phyloP scores from a whole-genome alignment of 2,888 invertebrate species.

The Macrosiphum euphorbiae region DNA sequence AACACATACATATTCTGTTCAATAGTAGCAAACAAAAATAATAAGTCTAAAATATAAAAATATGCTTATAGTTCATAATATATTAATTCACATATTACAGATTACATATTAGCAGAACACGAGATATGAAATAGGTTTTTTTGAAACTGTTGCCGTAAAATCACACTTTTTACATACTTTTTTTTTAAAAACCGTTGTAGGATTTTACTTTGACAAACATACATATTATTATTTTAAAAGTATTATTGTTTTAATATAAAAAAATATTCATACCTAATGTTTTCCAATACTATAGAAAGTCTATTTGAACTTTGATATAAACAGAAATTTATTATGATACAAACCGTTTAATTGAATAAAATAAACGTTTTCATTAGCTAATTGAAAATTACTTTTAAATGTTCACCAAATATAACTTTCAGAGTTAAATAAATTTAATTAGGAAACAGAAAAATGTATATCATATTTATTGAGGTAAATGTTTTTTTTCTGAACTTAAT shows the following conservation, averaged over 20 bases:
- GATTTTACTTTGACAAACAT: neutral
- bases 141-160: neutral
- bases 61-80: neutral
- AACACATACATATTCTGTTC: neutral
- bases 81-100: neutral
- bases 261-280: no score
- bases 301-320: neutral
- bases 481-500: neutral
- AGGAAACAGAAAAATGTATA: neutral
- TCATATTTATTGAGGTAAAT: neutral
- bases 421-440: neutral
- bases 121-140: neutral
- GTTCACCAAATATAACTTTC: neutral
- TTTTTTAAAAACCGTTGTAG: neutral
- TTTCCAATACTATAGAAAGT: neutral
- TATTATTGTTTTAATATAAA: neutral
- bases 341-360: neutral
- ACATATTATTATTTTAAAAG: neutral
- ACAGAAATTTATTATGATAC: neutral
- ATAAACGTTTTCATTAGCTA: constrained; percentile 1
- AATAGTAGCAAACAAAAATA: neutral
- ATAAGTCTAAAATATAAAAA: neutral
- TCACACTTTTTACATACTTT: neutral
- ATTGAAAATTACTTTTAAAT: constrained; percentile 7
- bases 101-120: neutral